Percentiles rank a stretch among this genome's conserved stretches.
phyloP scores from a whole-genome alignment of 2,888 invertebrate species.

The Xestia sexstrigata region DNA sequence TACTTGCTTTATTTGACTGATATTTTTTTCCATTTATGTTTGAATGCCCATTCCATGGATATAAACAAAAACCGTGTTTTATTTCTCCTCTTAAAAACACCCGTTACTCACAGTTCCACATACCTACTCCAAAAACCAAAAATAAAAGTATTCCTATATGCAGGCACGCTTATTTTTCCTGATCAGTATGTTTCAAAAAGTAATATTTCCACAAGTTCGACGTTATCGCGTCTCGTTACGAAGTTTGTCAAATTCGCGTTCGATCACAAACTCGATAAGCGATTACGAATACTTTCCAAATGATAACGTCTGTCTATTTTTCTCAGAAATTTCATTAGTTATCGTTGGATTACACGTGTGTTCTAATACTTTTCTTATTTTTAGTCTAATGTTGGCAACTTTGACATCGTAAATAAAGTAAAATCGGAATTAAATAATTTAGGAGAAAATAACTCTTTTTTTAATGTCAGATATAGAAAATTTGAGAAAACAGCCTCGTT shows the following conservation, averaged over 20 bases:
- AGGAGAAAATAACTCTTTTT: neutral
- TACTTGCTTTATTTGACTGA: neutral
- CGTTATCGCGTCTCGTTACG: constrained; percentile 76
- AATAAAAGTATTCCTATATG: neutral
- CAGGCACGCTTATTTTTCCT: constrained; percentile 42
- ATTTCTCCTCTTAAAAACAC: neutral
- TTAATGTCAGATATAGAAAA: neutral
- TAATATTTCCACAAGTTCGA: constrained; percentile 74
- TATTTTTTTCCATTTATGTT: neutral
- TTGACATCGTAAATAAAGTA: neutral
- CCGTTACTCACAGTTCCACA: neutral
- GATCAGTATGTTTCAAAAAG: constrained; percentile 67
- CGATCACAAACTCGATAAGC: constrained; percentile 61
- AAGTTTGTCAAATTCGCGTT: constrained; percentile 73
- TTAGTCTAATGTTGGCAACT: neutral
- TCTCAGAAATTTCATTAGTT: constrained; percentile 22
- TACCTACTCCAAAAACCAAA: neutral
- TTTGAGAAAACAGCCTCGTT: neutral
- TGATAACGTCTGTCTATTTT: constrained; percentile 48
- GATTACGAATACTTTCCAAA: constrained; percentile 44
- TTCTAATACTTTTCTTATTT: neutral
- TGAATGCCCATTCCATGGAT: neutral
- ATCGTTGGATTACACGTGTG: neutral
- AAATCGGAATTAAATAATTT: neutral
- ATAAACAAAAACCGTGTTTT: neutral